Base-by-base conservation (phyloP, 2,113 vertebrate species). In the Athene noctua region DNA sequence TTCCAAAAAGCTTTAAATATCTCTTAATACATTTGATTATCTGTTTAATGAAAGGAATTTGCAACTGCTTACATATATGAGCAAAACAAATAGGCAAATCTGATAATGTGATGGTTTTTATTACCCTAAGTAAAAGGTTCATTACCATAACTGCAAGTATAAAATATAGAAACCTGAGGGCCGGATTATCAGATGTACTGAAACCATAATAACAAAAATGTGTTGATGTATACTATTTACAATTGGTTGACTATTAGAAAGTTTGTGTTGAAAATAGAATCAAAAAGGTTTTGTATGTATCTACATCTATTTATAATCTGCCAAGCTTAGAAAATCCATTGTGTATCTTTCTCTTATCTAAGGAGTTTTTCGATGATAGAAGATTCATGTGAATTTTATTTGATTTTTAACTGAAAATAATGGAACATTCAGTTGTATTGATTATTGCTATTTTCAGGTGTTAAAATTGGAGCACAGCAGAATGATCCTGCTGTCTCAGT, bases 381-480 rank as follows among this genome's bases (percentile, higher is more conserved):
- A 78, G 29, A 34, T 47, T 86, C 15, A 30, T 49, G 29, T 80
- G 67, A 55, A 40, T 80, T 96, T 83, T 46, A 70, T 94, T 82
- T 80, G 8, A 62, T 91, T 96, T 93, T 81, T 91, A 71, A 89
- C 91, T 68, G 32, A 77, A 86, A 80, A 73, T 34, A 71, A 74
- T 38, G 34, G 42, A 42, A 73, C 59, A 7, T 32, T 80, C 36
- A 11, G 29, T 42, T 36, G 12, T 61, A 84, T 92, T 75, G 89
- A 79, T 95, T 94, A 94, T 94, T 94, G n/a, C 21, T 63, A 13
- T 82, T 91, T 92, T 82, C 66, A 58, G 52, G 34, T 88, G 42
- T 74, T 94, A 80, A 86, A 93, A 84, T 91, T 34, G 73, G 17
- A 93, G 32, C 57, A 44, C 3, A 32, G 68, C 26, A 72, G 44